Conservation (phyloP, 2,797 vertebrate species). For the Gallinago solitaria region DNA sequence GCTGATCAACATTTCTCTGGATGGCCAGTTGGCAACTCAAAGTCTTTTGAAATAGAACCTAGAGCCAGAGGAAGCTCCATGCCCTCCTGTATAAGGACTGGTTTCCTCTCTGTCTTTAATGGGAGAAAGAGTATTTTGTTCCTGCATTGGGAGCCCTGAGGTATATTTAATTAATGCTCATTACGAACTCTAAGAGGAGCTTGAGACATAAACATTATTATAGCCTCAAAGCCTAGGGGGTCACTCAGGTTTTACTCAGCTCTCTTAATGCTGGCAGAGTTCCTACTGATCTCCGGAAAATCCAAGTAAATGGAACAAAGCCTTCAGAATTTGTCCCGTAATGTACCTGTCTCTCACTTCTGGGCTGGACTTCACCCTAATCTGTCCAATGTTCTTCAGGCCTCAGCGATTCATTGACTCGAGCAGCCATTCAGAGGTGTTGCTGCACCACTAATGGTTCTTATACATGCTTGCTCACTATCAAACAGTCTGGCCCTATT, state of each 20-base stretch:
- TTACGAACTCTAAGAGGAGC: constrained; percentile 37
- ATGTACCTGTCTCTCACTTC: background rate
- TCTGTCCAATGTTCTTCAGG: background rate
- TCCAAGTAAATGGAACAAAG: background rate
- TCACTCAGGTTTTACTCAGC: constrained; percentile 3
- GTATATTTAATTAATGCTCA: constrained; percentile 56
- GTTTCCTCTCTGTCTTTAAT: background rate
- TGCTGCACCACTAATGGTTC: background rate
- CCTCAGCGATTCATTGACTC: background rate
- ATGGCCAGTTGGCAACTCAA: background rate
- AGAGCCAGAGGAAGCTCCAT: background rate
- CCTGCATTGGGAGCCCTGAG: background rate
- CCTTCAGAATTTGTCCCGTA: background rate
- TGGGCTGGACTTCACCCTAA: background rate
- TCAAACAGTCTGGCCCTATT: background rate
- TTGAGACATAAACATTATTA: constrained; percentile 56
- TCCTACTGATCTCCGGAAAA: background rate
- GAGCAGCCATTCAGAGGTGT: background rate
- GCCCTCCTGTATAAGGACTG: background rate
- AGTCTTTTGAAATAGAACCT: background rate
- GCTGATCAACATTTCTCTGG: background rate
- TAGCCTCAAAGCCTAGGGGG: constrained; percentile 41
- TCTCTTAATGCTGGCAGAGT: background rate
- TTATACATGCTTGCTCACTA: background rate
- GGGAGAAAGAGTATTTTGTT: background rate